Conservation (phyloP, 1,140 invertebrate genomes). For the Drosophila rufa region DNA sequence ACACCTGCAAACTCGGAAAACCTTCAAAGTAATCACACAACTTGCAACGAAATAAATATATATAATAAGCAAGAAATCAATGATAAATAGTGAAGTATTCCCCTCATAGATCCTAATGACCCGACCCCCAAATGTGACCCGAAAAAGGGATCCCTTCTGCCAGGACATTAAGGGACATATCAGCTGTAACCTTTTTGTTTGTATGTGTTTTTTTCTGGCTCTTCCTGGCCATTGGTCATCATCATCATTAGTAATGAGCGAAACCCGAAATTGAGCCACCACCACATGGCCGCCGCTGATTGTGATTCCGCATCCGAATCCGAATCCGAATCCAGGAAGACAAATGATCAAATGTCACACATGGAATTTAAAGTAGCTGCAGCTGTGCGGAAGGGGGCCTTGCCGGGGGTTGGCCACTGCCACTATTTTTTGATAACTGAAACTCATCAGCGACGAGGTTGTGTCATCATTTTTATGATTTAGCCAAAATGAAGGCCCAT, state of each 20-base stretch:
- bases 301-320: constrained; percentile 11
- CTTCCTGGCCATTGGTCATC: constrained; percentile 57
- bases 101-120: constrained; percentile 3
- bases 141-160: background rate
- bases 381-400: constrained; percentile 56
- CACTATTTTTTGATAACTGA: constrained; percentile 77
- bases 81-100: constrained; percentile 6
- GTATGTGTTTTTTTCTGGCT: background rate
- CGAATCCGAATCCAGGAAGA: constrained; percentile 58
- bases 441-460: constrained; percentile 68
- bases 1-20: constrained; percentile 5
- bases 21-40: background rate
- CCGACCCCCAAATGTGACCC: background rate
- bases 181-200: constrained; percentile 30
- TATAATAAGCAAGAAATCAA: background rate
- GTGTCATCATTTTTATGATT: constrained; percentile 81
- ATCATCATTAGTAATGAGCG: constrained; percentile 79
- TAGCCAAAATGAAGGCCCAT: constrained; percentile 63
- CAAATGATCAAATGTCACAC: constrained; percentile 82
- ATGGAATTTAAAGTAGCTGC: constrained; percentile 83
- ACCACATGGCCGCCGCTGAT: constrained; percentile 31
- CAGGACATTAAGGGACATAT: constrained; percentile 32
- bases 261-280: constrained; percentile 50
- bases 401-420: constrained; percentile 50
- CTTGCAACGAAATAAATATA: background rate